Base-by-base conservation (phyloP, 2,113 vertebrate species). In the Panthera leo region DNA sequence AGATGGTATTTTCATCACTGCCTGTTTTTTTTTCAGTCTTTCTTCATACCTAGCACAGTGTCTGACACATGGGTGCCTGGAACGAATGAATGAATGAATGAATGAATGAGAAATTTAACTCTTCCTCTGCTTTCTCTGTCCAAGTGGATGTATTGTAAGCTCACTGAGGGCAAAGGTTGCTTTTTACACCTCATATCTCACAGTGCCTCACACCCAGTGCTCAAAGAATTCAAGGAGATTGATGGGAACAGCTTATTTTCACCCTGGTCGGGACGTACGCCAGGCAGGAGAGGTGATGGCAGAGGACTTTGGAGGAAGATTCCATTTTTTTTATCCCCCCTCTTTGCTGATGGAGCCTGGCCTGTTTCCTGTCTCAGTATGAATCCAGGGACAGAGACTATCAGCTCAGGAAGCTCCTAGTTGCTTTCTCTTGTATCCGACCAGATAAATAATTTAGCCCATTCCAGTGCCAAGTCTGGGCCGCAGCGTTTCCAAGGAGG, bases 361-460 rank as follows among this genome's bases (percentile, higher is more conserved):
- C 85, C 71, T 34, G 5, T 87, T 90, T 80, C 70, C 78, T 55
- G 16, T 53, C 42, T 51, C 75, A 48, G 75, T 61, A 25, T 21
- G 45, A 82, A 85, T 68, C 61, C 48, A 83, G 83, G 68, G n/a
- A 36, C 51, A 1, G 31, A 86, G 31, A 16, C 80, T 73, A 9
- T 71, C 36, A 88, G 68, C 36, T 31, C 89, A 83, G 87, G 68
- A 95, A 76, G 93, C 48, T 79, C 55, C 94, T 85, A 73, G 79
- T 19, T 75, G 34, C 75, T 67, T 83, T 92, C 83, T 84, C 67
- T 79, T 42, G 84, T 76, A 70, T 94, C 85, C 5, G 1, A n/a
- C 14, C 71, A 39, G 63, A 85, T 96, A 73, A 88, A 94, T 91
- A 85, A 94, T 93, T 97, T 68, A 94, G 85, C 29, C 21, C 11